Conservation (phyloP, 2,888 invertebrate species). For the Heliconius ethilla region DNA sequence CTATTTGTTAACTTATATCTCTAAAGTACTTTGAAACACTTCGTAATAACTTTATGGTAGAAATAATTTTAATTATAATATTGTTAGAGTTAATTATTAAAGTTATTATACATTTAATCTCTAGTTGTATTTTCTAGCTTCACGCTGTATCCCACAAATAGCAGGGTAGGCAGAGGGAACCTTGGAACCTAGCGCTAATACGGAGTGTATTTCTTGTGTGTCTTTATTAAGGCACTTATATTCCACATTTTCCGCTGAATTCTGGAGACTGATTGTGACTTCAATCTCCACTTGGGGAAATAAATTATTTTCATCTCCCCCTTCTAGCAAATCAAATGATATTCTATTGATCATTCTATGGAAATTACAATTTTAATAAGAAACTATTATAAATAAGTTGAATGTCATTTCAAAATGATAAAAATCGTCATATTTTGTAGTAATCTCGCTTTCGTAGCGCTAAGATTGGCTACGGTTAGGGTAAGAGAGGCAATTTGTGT, state of each 20-base stretch:
- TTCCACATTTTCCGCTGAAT: no score
- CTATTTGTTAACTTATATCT: conserved; percentile 23
- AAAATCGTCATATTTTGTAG: conserved; percentile 2
- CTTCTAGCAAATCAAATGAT: no score
- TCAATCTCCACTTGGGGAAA: no score
- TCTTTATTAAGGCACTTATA: no score
- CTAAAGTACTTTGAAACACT: conserved; percentile 21
- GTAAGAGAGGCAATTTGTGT: conserved; percentile 29
- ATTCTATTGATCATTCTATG: no score
- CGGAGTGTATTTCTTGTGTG: no score
- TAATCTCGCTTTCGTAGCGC: conserved; percentile 19
- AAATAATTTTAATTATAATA: conserved; percentile 2
- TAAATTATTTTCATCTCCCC: no score
- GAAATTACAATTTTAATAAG: background rate
- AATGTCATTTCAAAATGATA: background rate
- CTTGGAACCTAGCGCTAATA: no score
- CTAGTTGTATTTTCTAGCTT: background rate
- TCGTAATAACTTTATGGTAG: background rate
- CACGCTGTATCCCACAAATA: no score
- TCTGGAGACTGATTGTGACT: no score
- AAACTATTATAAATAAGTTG: background rate
- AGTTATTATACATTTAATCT: background rate
- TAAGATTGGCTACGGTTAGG: conserved; percentile 28
- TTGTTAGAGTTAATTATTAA: background rate
- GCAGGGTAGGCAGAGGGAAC: no score